These are phyloP conservation scores for Megalopta genalis DNA, from an alignment of 1,140 invertebrate genomes.

Conservation along the genomic window DNA sequence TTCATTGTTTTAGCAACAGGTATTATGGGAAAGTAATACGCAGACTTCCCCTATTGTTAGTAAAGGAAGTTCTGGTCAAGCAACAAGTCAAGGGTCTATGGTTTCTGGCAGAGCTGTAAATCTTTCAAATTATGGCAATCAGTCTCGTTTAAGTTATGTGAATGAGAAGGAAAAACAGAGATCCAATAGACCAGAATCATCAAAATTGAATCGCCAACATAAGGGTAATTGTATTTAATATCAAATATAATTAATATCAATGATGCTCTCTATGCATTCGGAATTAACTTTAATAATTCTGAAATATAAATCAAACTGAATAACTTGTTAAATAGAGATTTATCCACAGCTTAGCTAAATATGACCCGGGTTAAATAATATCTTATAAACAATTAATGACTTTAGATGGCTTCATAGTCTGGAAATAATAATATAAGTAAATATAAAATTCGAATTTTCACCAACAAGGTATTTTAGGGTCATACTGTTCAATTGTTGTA, in stretches of 20 bases:
- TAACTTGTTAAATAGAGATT: not conserved
- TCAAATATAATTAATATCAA: no score
- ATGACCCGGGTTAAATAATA: not conserved
- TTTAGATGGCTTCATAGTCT: not conserved
- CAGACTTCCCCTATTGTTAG: conserved; percentile 75
- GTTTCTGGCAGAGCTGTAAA: conserved; percentile 74
- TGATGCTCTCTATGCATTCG: not conserved
- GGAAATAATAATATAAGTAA: not conserved
- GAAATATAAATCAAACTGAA: not conserved
- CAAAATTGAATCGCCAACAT: conserved; percentile 78
- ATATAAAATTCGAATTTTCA: not conserved
- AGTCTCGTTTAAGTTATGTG: conserved; percentile 80
- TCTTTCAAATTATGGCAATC: conserved; percentile 75
- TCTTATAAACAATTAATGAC: not conserved
- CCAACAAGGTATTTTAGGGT: not conserved
- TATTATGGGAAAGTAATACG: conserved; percentile 72
- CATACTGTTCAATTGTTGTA: not conserved
- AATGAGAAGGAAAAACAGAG: conserved; percentile 82
- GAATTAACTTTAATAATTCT: not conserved
- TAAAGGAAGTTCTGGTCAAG: conserved; percentile 77
- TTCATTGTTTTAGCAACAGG: conserved; percentile 70
- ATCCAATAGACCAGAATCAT: conserved; percentile 73
- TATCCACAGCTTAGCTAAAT: not conserved
- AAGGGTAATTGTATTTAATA: conserved; percentile 75
- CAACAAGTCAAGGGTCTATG: conserved; percentile 77